phyloP scores from a whole-genome alignment of 2,797 vertebrate genomes.

The Kryptopterus vitreolus region DNA sequence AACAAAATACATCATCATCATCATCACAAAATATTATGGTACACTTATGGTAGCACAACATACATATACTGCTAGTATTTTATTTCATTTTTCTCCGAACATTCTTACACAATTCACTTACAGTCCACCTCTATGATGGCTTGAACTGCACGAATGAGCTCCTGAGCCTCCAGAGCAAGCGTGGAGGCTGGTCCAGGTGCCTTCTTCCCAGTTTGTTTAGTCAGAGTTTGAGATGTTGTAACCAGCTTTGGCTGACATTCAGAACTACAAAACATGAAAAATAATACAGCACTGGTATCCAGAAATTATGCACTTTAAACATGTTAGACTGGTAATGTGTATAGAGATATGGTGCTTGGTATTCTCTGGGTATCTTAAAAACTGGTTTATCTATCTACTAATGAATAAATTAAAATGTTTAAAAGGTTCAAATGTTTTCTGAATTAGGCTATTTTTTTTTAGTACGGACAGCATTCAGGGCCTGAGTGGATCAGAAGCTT shows the following conservation, averaged over 20 bases:
- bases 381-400: background rate
- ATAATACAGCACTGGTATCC: background rate
- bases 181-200: constrained; percentile 67
- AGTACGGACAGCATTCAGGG: background rate
- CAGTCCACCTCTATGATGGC: constrained; percentile 84
- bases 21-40: too few species aligned
- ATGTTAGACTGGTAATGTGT: background rate
- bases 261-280: constrained; percentile 60
- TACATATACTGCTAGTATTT: background rate
- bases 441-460: background rate
- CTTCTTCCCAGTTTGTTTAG: constrained; percentile 67
- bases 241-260: constrained; percentile 71
- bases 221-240: constrained; percentile 63
- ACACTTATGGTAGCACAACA: background rate
- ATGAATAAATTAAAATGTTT: background rate
- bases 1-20: background rate
- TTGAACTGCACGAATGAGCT: constrained; percentile 80
- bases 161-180: constrained; percentile 82
- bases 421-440: background rate
- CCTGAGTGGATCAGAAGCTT: background rate
- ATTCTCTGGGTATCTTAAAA: background rate
- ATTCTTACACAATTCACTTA: constrained; percentile 73
- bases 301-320: background rate
- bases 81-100: background rate
- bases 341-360: background rate